Evolutionary conservation across 2,888 invertebrate species (phyloP), one percentile per base, ranked within the genome.

Genomic region (Nemotelus nigrinus): DNA sequence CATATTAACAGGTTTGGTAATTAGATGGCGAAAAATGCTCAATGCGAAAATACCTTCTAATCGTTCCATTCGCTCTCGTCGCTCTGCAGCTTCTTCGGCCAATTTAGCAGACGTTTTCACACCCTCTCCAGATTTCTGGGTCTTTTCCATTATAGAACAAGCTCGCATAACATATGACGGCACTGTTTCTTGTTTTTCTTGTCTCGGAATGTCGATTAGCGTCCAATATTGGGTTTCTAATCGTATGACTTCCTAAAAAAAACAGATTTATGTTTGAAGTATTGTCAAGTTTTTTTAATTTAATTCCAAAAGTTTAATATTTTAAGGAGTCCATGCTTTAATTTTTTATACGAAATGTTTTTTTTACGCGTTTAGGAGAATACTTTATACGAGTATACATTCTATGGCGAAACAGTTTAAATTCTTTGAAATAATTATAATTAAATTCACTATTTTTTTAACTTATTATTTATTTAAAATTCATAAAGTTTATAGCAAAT

Each of bases 161-260:
- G 96, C 96, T 79, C 96, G 90, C 82, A 96, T 90, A 65, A 97
- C 97, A 86, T 96, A 97, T 6, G 94, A 94, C 71, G 95, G 95
- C 39, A 97, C 96, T 2, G 96, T 96, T 88, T 97, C 97, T 82
- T 96, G 96, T 85, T 96, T 96, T 86, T 97, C 96, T 86, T 97
- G 97, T 80, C 94, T 93, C 55, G 97, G 97, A 79, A 97, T 95
- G 87, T 97, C 97, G 78, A 97, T 94, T 83, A 97, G 88, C 5
- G 96, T 94, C 97, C 97, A 97, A 88, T 97, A 96, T 85, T 96
- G 95, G 5, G 96, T 95, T 88, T 96, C 96, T 84, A 96, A 89
- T 81, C 95, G 93, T 81, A 96, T 95, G 63, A 96, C 96, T 83
- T 96, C 96, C 96, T 96, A 88, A 65, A 87, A 85, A 57, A 25